These are phyloP conservation scores for Acanthiza pusilla DNA, from an alignment of 2,797 vertebrate genomes.

Conservation along the genomic window DNA sequence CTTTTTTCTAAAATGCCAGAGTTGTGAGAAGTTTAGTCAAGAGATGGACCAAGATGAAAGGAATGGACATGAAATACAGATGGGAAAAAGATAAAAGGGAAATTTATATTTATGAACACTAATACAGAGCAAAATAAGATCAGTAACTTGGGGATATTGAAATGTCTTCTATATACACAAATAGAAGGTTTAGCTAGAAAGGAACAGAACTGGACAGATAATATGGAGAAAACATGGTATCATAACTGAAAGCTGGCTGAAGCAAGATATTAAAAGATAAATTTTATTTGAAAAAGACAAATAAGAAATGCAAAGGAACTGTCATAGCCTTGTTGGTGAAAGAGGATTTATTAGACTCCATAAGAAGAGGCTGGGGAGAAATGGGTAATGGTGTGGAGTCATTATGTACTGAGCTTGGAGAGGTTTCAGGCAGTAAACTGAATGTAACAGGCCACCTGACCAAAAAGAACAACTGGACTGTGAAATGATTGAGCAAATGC, in stretches of 20 bases:
- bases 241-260: background rate
- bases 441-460: slow-evolving; percentile 56
- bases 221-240: background rate
- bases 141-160: slow-evolving; percentile 2
- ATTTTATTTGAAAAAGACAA: slow-evolving; percentile 10
- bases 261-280: slow-evolving; percentile 10
- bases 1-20: background rate
- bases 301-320: background rate
- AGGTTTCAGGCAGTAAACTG: slow-evolving; percentile 57
- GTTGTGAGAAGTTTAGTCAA: background rate
- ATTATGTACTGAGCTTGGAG: slow-evolving; percentile 42
- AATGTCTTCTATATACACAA: background rate
- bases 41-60: slow-evolving; percentile 21
- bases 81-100: slow-evolving; percentile 43
- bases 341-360: slow-evolving; percentile 26
- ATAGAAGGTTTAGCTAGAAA: slow-evolving; percentile 13
- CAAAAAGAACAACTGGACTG: slow-evolving; percentile 49
- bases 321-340: slow-evolving; percentile 15
- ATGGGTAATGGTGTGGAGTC: background rate
- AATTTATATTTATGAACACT: slow-evolving; percentile 10
- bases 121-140: slow-evolving; percentile 25
- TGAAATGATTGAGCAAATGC: slow-evolving; percentile 58
- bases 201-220: background rate
- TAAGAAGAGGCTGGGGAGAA: slow-evolving; percentile 24
- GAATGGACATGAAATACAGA: background rate